Evolutionary conservation across 2,113 vertebrate genomes (phyloP), one percentile per base, ranked within the genome.

Genomic region (Onychostoma macrolepis): DNA sequence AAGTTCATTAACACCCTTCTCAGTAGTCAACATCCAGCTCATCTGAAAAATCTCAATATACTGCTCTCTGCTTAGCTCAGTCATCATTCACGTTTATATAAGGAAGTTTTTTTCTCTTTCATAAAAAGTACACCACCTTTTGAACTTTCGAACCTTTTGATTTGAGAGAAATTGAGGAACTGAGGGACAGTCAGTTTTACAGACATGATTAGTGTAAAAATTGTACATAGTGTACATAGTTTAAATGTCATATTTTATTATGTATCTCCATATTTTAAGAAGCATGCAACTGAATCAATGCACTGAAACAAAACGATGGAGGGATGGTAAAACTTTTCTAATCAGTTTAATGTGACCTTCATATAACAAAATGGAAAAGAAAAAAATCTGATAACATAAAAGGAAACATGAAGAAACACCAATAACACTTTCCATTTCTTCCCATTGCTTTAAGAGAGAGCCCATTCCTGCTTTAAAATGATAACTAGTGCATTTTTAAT

Each of bases 1-100:
- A 65, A 80, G 65, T 77, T 79, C 76, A 86, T 82, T 78, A 74
- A 85, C 63, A 43, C 67, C 9, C 33, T 82, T 58, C 72, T 88
- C 80, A 86, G 84, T 75, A 71, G 78, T 78, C 72, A 78, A 65
- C 53, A 78, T 61, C 67, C 65, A 86, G 41, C 67, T 38, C 61
- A 86, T 45, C 38, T 78, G 33, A 78, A 82, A 88, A 13, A 30
- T 24, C 30, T 69, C 26, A 58, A 43, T 56, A 85, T 80, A 85
- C n/a, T 48, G 43, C 0, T 53, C 85, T 36, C 65, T 85, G 41
- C 74, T 30, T 8, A 65, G 72, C 48, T 67, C 56, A 17, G 43
- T 74, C 65, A 24, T 56, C 41, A 79, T n/a, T 58, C 77, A 56
- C 19, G 6, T 36, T 36, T 6, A 24, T 24, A 36, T 24, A 1